These are phyloP conservation scores for Trichosurus vulpecula DNA, from an alignment of 2,797 vertebrate species.

Conservation along the genomic window DNA sequence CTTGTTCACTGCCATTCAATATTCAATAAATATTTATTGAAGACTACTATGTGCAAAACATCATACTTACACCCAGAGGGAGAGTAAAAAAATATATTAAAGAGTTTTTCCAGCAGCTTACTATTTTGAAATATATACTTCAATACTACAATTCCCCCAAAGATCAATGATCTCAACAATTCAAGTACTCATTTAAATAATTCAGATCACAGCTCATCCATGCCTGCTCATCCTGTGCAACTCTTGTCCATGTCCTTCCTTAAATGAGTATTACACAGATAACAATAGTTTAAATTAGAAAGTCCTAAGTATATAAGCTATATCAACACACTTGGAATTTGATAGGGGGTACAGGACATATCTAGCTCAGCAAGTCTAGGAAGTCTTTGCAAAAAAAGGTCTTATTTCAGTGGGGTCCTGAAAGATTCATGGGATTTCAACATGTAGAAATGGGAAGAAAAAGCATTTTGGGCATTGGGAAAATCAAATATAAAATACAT, in stretches of 20 bases:
- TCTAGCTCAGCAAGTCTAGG: neutral
- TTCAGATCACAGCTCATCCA: neutral
- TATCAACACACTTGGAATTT: neutral
- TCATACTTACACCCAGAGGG: too few species aligned
- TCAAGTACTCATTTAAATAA: neutral
- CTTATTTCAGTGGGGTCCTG: too few species aligned
- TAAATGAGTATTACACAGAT: neutral
- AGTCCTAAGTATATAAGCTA: neutral
- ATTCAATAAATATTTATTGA: neutral
- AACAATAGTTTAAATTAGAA: neutral
- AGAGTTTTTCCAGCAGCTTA: neutral
- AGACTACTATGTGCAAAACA: neutral
- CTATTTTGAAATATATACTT: neutral
- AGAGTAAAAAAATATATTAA: too few species aligned
- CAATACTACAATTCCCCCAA: neutral
- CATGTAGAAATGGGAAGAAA: too few species aligned
- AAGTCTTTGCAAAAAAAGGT: too few species aligned
- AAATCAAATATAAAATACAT: too few species aligned
- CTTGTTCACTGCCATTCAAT: neutral
- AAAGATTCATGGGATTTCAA: too few species aligned
- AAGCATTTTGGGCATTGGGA: too few species aligned
- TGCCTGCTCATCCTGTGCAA: neutral
- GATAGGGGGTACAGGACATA: neutral
- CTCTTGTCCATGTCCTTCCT: neutral
- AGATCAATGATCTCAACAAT: neutral